Percentiles rank a stretch among this genome's conserved stretches.
Evolutionary conservation across 2,113 vertebrate species (phyloP).

Genomic region (Clinocottus analis): DNA sequence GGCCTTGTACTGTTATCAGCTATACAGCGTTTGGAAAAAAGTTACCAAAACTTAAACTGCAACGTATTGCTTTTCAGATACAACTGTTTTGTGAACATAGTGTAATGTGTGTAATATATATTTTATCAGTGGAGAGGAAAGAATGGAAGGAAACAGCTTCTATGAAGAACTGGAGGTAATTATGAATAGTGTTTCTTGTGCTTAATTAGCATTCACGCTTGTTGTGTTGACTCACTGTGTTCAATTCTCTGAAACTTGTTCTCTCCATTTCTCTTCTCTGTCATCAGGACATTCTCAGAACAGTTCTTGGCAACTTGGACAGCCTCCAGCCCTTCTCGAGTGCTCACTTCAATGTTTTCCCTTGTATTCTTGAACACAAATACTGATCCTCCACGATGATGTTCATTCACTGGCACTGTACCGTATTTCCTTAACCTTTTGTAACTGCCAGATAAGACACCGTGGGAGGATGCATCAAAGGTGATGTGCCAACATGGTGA

Average conservation of each 20-base stretch:
- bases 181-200: neutral
- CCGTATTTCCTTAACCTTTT: constrained; percentile 42
- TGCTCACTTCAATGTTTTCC: constrained; percentile 77
- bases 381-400: neutral
- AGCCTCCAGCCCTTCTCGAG: constrained; percentile 78
- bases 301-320: constrained; percentile 79
- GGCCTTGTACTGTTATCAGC: neutral
- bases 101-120: constrained; percentile 3
- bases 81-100: neutral
- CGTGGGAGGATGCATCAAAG: constrained; percentile 57
- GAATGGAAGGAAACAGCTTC: constrained; percentile 16
- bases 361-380: constrained; percentile 75
- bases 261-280: constrained; percentile 1
- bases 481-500: constrained; percentile 47
- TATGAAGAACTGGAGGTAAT: constrained; percentile 77
- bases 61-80: neutral
- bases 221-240: neutral
- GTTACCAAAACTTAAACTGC: neutral
- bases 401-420: too few species aligned
- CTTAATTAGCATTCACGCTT: neutral
- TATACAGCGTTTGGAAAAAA: neutral
- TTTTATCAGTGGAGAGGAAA: constrained; percentile 62
- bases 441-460: constrained; percentile 74
- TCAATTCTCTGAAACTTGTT: neutral
- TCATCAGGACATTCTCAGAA: constrained; percentile 79